phyloP scores from a whole-genome alignment of 2,113 vertebrate species.

The Colossoma macropomum region DNA sequence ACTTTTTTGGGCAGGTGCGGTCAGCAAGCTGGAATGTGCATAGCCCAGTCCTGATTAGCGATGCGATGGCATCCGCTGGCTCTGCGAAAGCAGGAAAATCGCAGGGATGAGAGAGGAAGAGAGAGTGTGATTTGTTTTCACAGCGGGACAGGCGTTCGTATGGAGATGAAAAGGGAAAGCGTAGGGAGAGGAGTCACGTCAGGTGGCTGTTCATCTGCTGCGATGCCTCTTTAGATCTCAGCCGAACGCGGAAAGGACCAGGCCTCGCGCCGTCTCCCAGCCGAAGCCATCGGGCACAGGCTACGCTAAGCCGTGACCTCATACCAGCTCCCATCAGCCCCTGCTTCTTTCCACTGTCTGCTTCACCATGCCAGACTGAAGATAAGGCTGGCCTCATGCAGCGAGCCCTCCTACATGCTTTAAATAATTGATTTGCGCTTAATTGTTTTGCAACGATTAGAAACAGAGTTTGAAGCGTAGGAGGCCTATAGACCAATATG shows the following conservation, averaged over 20 bases:
- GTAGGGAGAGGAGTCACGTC: constrained; percentile 42
- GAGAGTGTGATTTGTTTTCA: constrained; percentile 61
- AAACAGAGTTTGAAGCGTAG: constrained; percentile 1
- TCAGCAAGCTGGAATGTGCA: constrained; percentile 47
- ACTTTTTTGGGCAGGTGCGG: constrained; percentile 22
- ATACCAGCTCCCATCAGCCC: constrained; percentile 10
- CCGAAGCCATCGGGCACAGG: not conserved
- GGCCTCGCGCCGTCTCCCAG: not conserved
- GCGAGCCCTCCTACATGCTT: constrained; percentile 13
- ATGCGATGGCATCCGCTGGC: constrained; percentile 20
- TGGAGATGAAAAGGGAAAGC: constrained; percentile 54
- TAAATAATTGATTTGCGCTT: constrained; percentile 44
- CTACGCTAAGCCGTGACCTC: constrained; percentile 22
- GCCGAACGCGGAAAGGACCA: not conserved
- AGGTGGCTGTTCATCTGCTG: constrained; percentile 34
- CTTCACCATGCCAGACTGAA: constrained; percentile 20
- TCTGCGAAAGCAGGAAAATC: constrained; percentile 10
- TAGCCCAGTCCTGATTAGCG: constrained; percentile 43
- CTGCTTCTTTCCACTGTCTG: constrained; percentile 32
- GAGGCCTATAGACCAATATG: not conserved
- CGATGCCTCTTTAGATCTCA: constrained; percentile 43
- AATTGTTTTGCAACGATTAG: constrained; percentile 40
- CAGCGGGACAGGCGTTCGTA: constrained; percentile 46
- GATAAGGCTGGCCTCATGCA: not conserved
- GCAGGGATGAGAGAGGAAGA: constrained; percentile 26